Conservation (phyloP, 2,888 invertebrate genomes). For the Leucophenga montana region DNA sequence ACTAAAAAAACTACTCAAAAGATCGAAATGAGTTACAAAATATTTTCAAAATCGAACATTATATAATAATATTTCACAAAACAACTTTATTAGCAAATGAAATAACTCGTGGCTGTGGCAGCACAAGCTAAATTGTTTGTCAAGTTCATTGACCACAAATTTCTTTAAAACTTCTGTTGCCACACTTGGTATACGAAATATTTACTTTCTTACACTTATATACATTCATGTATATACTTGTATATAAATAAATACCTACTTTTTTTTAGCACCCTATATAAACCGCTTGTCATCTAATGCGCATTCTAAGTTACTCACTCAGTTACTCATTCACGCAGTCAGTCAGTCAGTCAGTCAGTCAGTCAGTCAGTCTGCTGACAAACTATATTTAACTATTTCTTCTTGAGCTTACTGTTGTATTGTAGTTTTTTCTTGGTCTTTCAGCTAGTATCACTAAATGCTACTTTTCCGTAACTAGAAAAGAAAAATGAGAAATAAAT, state of each 20-base stretch:
- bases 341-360: not conserved
- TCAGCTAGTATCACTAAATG: constrained; percentile 12
- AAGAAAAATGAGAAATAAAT: not conserved
- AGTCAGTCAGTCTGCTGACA: not conserved
- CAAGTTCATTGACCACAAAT: constrained; percentile 20
- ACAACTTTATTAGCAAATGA: too few species aligned
- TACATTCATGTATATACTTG: not conserved
- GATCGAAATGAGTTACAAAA: too few species aligned
- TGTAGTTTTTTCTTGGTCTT: not conserved
- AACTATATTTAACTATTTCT: constrained; percentile 21
- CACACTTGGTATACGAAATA: not conserved
- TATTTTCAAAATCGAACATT: too few species aligned
- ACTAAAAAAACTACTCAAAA: too few species aligned
- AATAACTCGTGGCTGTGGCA: too few species aligned
- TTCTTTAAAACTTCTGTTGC: not conserved
- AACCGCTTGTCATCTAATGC: constrained; percentile 15
- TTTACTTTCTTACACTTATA: not conserved
- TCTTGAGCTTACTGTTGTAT: not conserved
- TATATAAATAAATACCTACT: too few species aligned
- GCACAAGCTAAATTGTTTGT: not conserved
- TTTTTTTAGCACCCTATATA: constrained; percentile 15
- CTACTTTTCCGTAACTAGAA: not conserved
- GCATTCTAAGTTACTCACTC: constrained; percentile 9
- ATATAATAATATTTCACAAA: too few species aligned
- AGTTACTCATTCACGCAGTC: not conserved